A percentile compares a stretch with the other conserved stretches of the same genome.
phyloP scores from a whole-genome alignment of 2,113 vertebrate genomes.

The Aphyosemion australe region DNA sequence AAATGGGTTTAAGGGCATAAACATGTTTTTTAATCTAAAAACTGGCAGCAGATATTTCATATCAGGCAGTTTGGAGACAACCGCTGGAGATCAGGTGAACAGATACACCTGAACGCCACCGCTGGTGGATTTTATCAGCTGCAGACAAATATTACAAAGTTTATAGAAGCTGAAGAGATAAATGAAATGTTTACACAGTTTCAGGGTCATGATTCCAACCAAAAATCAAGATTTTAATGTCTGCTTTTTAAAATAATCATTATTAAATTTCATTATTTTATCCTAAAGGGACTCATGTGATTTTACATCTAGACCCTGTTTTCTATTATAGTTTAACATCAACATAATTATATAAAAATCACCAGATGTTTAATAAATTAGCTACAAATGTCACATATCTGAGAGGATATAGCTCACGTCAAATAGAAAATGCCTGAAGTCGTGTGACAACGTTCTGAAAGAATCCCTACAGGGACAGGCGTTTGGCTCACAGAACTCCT shows the following conservation, averaged over 20 bases:
- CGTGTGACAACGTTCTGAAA: background rate
- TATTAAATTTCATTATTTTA: too few relatives aligned
- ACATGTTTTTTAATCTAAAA: background rate
- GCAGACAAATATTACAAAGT: slow-evolving; percentile 2
- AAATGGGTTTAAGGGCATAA: background rate
- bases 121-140: background rate
- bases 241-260: background rate
- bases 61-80: slow-evolving; percentile 1
- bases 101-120: background rate
- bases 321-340: background rate
- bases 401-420: background rate
- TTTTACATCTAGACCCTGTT: too few relatives aligned
- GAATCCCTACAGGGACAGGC: background rate
- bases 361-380: too few relatives aligned
- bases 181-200: background rate
- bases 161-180: background rate
- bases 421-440: background rate
- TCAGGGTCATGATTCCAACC: background rate
- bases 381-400: too few relatives aligned
- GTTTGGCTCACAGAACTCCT: background rate
- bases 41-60: background rate
- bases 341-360: background rate
- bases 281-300: too few relatives aligned
- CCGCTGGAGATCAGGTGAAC: background rate
- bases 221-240: background rate